Conservation (phyloP, 2,113 vertebrate species). For the Microcebus murinus region DNA sequence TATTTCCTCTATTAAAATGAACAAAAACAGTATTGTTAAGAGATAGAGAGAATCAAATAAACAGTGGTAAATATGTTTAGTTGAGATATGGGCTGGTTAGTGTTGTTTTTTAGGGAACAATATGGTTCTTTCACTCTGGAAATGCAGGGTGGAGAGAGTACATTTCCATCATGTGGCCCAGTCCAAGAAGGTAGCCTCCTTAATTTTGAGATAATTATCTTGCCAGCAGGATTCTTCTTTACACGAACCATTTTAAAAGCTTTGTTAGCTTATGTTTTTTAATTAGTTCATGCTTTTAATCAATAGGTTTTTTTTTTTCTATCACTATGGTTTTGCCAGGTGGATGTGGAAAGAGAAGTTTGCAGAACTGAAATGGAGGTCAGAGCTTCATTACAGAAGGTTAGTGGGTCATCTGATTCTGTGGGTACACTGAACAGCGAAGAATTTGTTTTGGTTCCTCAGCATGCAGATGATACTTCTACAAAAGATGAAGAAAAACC, state of each 20-base stretch:
- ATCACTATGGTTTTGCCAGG: slow-evolving; percentile 48
- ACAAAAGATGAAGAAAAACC: slow-evolving; percentile 91
- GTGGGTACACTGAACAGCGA: slow-evolving; percentile 93
- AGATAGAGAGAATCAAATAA: not conserved
- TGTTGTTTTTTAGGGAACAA: slow-evolving; percentile 53
- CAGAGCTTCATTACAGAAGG: slow-evolving; percentile 90
- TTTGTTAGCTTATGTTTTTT: not conserved
- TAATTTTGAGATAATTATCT: slow-evolving; percentile 38
- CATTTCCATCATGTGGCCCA: slow-evolving; percentile 40
- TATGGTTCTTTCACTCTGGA: slow-evolving; percentile 54
- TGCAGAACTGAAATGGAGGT: slow-evolving; percentile 91
- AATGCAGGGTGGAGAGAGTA: slow-evolving; percentile 21
- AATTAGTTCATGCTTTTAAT: slow-evolving; percentile 42
- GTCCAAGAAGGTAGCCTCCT: not conserved
- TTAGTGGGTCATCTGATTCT: slow-evolving; percentile 90
- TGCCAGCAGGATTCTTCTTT: slow-evolving; percentile 16
- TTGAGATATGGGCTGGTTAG: slow-evolving; percentile 4
- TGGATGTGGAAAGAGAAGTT: slow-evolving; percentile 79
- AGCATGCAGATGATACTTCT: slow-evolving; percentile 86
- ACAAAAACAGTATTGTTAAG: slow-evolving; percentile 29
- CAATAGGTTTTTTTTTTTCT: not conserved
- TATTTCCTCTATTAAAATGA: slow-evolving; percentile 39
- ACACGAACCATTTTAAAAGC: slow-evolving; percentile 40
- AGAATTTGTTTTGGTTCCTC: slow-evolving; percentile 94
- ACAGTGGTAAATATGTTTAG: slow-evolving; percentile 22